Percentiles rank a stretch among this genome's conserved stretches.
phyloP scores from a whole-genome alignment of 1,140 invertebrate species.

The Leptopilina clavipes region DNA sequence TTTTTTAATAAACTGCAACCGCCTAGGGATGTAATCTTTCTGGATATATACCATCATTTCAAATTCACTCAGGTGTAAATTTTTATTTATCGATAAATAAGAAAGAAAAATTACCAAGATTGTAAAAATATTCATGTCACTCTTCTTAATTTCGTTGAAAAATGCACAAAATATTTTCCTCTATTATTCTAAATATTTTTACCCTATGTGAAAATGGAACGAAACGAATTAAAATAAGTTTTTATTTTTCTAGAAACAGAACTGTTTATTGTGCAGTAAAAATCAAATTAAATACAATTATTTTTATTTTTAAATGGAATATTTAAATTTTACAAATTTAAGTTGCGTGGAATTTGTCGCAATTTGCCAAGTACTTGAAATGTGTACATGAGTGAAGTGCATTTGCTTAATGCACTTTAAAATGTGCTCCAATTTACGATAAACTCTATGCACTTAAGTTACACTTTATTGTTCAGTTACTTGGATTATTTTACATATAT shows the following conservation, averaged over 20 bases:
- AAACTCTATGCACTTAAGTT: background rate
- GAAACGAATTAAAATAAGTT: no score
- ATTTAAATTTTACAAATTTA: no score
- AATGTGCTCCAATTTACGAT: background rate
- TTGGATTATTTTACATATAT: background rate
- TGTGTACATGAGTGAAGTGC: background rate
- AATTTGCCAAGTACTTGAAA: background rate
- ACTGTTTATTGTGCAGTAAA: no score
- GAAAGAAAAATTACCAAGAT: background rate
- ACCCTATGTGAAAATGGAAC: no score
- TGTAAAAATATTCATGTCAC: background rate
- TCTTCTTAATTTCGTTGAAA: no score
- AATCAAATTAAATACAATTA: no score
- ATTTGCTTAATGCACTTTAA: background rate
- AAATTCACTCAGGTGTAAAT: constrained; percentile 11
- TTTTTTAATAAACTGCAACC: constrained; percentile 13
- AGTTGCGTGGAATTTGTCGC: background rate
- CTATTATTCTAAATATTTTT: constrained; percentile 11
- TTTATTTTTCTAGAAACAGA: no score
- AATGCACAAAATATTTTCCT: no score
- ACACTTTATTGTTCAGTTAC: background rate
- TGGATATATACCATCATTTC: background rate
- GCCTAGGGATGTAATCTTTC: background rate
- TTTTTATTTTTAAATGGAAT: background rate
- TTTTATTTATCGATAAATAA: background rate